Evolutionary conservation across 2,888 invertebrate genomes (phyloP), one percentile per base, ranked within the genome.

Genomic region (Pyrgus malvae): DNA sequence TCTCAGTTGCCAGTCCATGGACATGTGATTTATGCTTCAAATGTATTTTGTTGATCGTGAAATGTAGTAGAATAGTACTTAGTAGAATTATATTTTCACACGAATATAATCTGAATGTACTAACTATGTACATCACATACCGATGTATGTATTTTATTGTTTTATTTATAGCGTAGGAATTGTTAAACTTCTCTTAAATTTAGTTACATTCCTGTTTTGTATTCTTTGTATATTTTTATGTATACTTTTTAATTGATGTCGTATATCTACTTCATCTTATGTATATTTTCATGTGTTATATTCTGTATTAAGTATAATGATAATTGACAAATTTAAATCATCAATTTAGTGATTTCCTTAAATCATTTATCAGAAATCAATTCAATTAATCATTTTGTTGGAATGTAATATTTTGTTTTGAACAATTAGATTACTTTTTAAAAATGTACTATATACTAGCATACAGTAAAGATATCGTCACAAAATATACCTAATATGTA

Each of bases 91-190:
- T 46, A 46, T 35, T 46, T 46, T 46, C 46, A 21, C 33, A 46
- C 23, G 6, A 44, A 21, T 21, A 9, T 38, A 45, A 45, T 45
- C 31, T 33, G 31, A 45, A 45, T 45, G 45, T 45, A 29, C 11
- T 44, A 12, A 42, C 27, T 44, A 31, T n/a, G 11, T 31, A 58
- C 67, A 67, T 59, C 51, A 56, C 55, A 35, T 8, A 9, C 7
- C 25, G 7, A 14, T 14, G 12, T 16, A 31, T 31, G 14, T 37
- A 37, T 37, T 8, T 37, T 9, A 41, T 35, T 27, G 41, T 12
- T 59, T 63, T 31, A 53, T 44, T 54, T 54, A 37, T 31, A 49
- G 46, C 48, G 49, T 50, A 53, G 56, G 49, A 50, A 56, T 58
- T 58, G 58, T 61, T 45, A 56, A 56, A 54, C 31, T 57, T 21